Evolutionary conservation across 2,888 invertebrate species (phyloP).

Genomic region (Euclidia mi): DNA sequence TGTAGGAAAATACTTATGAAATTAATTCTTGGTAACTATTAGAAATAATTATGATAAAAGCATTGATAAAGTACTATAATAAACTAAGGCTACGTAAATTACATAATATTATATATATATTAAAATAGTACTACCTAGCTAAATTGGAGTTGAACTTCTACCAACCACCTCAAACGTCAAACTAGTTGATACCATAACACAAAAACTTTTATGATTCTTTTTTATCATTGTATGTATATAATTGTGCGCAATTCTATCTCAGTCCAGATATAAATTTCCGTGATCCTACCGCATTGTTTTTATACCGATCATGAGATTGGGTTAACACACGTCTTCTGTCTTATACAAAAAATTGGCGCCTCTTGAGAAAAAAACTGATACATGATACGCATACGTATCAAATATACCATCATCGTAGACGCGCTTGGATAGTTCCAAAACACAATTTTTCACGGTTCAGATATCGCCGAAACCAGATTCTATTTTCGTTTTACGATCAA

Average conservation of each 20-base stretch:
- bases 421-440: conserved; percentile 77
- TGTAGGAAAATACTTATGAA: neutral
- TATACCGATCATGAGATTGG: conserved; percentile 47
- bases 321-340: conserved; percentile 41
- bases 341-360: conserved; percentile 78
- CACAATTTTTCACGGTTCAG: conserved; percentile 74
- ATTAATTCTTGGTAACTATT: too few species aligned
- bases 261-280: conserved; percentile 30
- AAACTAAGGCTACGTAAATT: too few species aligned
- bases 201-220: neutral
- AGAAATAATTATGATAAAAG: too few species aligned
- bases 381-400: conserved; percentile 70
- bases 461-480: conserved; percentile 67
- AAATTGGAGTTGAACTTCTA: too few species aligned
- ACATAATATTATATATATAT: too few species aligned
- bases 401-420: conserved; percentile 67
- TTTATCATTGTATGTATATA: neutral
- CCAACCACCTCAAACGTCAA: too few species aligned
- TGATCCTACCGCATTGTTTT: conserved; percentile 47
- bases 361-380: conserved; percentile 66
- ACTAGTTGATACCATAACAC: neutral
- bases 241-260: conserved; percentile 19
- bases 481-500: conserved; percentile 57
- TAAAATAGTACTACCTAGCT: too few species aligned
- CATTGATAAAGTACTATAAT: too few species aligned